A percentile compares a stretch with the other conserved stretches of the same genome.
phyloP scores from a whole-genome alignment of 2,797 vertebrate species.

The Nasua narica region DNA sequence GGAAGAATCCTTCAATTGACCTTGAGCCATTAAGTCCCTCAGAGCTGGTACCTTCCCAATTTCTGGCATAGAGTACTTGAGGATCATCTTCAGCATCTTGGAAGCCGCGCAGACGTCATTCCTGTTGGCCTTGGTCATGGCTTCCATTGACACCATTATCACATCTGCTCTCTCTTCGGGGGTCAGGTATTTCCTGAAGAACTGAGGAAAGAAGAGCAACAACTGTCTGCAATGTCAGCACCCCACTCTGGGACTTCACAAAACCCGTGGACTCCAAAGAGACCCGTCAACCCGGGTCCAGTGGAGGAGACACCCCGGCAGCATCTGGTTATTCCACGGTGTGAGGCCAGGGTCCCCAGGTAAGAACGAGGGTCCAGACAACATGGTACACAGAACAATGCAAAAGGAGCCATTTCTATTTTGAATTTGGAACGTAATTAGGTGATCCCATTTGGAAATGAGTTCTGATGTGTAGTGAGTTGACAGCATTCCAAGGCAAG shows the following conservation, averaged over 20 bases:
- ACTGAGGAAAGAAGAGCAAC: background rate
- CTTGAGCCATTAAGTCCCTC: too few species aligned
- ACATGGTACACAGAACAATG: fast-evolving
- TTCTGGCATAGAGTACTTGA: background rate
- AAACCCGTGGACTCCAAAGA: background rate
- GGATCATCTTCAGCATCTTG: background rate
- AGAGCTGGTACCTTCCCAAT: constrained; percentile 56
- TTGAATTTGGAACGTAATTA: background rate
- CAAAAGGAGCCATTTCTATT: background rate
- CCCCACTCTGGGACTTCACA: background rate
- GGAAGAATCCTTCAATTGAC: background rate
- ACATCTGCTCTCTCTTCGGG: constrained; percentile 52
- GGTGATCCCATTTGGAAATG: background rate
- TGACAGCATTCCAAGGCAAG: background rate
- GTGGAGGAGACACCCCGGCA: background rate
- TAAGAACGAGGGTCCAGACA: background rate
- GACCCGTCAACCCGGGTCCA: background rate
- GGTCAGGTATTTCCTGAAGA: constrained; percentile 70
- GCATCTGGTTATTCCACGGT: fast-evolving
- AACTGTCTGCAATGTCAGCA: fast-evolving
- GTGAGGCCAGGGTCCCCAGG: background rate
- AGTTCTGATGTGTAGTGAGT: background rate
- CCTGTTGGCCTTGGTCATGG: background rate
- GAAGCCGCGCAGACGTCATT: background rate
- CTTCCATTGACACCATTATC: constrained; percentile 33